Base-by-base conservation (phyloP, 2,113 vertebrate genomes). In the Eira barbara region DNA sequence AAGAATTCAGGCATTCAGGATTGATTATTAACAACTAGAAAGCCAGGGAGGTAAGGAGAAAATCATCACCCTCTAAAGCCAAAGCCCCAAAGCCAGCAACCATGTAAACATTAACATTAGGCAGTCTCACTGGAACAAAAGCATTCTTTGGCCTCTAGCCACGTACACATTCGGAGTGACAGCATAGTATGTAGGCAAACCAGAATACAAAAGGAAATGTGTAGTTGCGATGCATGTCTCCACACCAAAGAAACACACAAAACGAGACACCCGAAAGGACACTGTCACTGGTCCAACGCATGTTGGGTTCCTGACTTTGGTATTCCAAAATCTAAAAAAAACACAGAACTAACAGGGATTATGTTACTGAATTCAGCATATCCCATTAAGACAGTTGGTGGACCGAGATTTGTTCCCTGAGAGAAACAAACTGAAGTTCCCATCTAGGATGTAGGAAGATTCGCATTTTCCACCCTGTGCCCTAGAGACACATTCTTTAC, bases 1-100 rank as follows among this genome's bases (percentile, higher is more conserved):
- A 96, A 97, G 71, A 91, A 97, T 74, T 42, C 42, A 67, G 94
- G 69, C 90, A 95, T 95, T 88, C 89, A 61, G 91, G 82, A 97
- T 76, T 89, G 97, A 97, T 96, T 91, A 92, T 91, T 97, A 93
- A 95, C 76, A 97, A 98, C 97, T 78, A n/a, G 55, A 96, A 96
- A 76, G 78, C 73, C 2, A 1, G 73, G 65, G 57, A 74, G 92
- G 87, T 55, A 76, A 94, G 69, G 90, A 65, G 90, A 95, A 95
- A 97, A 96, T 88, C 83, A 93, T 80, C 89, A 83, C 71, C 89
- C 12, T 94, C 80, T 42, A 93, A 94, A 97, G 96, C 92, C 96
- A 88, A 81, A 93, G n/a, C 94, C 96, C 92, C 55, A 84, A 98
- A 98, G 91, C 82, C 97, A 92, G 85, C 88, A 98, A 94, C 91